phyloP scores from a whole-genome alignment of 2,113 vertebrate genomes.

The Triplophysa dalaica region DNA sequence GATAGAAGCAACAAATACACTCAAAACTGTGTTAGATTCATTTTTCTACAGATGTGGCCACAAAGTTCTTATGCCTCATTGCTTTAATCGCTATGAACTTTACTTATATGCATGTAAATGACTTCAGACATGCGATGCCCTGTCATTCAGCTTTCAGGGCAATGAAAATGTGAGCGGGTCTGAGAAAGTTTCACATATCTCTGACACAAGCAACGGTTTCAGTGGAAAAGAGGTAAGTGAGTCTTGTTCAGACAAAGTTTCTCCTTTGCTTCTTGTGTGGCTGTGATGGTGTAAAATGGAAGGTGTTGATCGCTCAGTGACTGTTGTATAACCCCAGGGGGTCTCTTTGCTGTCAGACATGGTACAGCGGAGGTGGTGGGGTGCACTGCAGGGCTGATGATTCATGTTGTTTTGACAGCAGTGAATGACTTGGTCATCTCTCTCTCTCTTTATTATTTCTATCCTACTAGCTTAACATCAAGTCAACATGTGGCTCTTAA shows the following conservation, averaged over 20 bases:
- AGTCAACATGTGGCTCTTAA: slow-evolving; percentile 21
- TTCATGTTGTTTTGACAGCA: slow-evolving; percentile 32
- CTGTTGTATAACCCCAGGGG: slow-evolving; percentile 58
- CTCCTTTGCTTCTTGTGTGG: neutral
- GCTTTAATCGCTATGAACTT: neutral
- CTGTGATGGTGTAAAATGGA: slow-evolving; percentile 21
- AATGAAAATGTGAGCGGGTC: neutral
- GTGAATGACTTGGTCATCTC: slow-evolving; percentile 47
- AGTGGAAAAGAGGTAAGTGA: neutral
- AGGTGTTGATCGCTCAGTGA: slow-evolving; percentile 48
- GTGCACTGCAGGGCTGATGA: slow-evolving; percentile 20
- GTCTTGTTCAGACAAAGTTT: slow-evolving; percentile 1
- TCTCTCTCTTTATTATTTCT: slow-evolving; percentile 22
- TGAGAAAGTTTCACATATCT: neutral
- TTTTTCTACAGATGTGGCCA: neutral
- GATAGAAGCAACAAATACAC: neutral
- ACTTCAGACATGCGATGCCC: no score
- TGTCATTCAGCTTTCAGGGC: neutral
- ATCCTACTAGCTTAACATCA: slow-evolving; percentile 30
- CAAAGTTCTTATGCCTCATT: neutral
- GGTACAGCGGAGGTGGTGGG: neutral
- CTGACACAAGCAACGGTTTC: neutral
- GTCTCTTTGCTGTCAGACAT: slow-evolving; percentile 43
- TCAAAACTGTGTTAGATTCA: neutral
- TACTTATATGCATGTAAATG: no score